These are phyloP conservation scores for Penelope pileata DNA, from an alignment of 2,113 vertebrate genomes.

Conservation along the genomic window DNA sequence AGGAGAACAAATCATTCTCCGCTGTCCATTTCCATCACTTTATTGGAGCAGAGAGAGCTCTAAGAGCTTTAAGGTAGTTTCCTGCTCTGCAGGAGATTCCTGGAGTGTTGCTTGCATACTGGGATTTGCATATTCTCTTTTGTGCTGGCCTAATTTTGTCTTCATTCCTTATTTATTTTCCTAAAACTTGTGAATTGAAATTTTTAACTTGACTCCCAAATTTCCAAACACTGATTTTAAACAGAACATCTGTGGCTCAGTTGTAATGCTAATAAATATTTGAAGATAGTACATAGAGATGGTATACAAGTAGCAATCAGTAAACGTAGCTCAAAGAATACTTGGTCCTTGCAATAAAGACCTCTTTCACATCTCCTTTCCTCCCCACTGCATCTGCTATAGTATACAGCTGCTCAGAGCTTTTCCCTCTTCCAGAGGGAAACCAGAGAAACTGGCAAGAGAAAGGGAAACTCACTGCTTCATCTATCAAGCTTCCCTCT, in stretches of 20 bases:
- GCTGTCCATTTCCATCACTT: neutral
- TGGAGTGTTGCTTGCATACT: neutral
- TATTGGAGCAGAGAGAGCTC: neutral
- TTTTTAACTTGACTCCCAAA: neutral
- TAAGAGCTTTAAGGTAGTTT: neutral
- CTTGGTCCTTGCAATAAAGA: neutral
- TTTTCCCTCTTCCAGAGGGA: neutral
- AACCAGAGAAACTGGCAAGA: neutral
- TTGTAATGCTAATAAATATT: constrained; percentile 22
- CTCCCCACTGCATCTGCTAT: neutral
- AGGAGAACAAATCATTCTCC: neutral
- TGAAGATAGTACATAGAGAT: neutral
- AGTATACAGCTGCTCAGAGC: neutral
- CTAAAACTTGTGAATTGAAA: neutral
- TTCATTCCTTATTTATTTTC: neutral
- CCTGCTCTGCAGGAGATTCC: neutral
- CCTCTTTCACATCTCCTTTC: neutral
- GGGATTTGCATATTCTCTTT: neutral
- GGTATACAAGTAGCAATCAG: neutral
- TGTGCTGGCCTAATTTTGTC: neutral
- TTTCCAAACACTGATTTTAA: neutral
- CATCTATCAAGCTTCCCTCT: neutral
- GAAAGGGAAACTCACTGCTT: neutral
- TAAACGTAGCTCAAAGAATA: neutral
- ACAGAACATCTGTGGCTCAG: neutral